Base-by-base conservation (phyloP, 2,888 invertebrate species). In the Zootermopsis nevadensis region DNA sequence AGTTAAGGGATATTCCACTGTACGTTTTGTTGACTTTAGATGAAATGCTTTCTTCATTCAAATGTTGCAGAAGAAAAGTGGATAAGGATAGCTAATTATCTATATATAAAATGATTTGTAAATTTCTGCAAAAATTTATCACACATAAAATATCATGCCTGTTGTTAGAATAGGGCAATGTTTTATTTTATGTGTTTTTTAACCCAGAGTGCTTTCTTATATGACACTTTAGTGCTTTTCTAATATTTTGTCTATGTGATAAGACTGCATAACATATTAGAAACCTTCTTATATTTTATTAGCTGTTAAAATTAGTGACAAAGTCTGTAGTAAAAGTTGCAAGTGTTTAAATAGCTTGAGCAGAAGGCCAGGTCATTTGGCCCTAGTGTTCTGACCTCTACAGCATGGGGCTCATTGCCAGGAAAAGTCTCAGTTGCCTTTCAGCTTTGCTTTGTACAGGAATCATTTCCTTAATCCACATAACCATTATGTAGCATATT, bases 401-500 rank as follows among this genome's bases (percentile, higher is more conserved):
- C 77, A 81, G 31, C 60, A 69, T 72, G 31, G 66, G 85, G 84
- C 85, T 79, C 42, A 24, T 42, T 85, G 85, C 85, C 85, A 85
- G 80, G 53, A 76, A 66, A 74, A 53, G 35, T 72, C 66, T 85
- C 85, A 86, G 85, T 85, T 85, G 84, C 84, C 83, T 82, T 79
- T 82, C 84, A 79, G 84, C 85, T 84, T 85, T 84, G 85, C 85
- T 85, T 86, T 86, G 85, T 84, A 85, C 83, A 85, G 85, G 85
- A 48, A 79, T 67, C 30, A n/a, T 55, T 76, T 79, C 27, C 79
- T 35, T 15, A 60, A 79, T 79, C 66, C 79, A 19, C 53, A 30
- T 53, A 15, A 15, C 60, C 66, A 35, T 35, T 60, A 79, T 79
- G 79, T 66, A 35, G 35, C 76, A n/a, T 15, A 38, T 38, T 42